Evolutionary conservation across 1,140 invertebrate genomes (phyloP).

Genomic region (Drosophila parvula): DNA sequence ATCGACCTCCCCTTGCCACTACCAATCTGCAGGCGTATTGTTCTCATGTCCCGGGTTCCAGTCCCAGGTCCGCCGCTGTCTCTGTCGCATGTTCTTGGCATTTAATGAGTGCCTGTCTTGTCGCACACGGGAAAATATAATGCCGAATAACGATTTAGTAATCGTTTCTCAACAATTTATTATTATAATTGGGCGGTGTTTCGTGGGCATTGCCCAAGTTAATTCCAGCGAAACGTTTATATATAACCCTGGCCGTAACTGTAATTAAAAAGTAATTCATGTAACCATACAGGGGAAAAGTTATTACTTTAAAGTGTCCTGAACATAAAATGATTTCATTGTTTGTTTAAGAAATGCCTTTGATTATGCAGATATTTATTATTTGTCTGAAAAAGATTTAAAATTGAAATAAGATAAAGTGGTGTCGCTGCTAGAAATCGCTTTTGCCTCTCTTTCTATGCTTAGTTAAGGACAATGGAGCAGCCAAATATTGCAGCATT

Average conservation of each 20-base stretch:
- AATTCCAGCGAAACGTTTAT: not conserved
- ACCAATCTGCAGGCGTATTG: constrained; percentile 44
- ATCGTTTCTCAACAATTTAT: constrained; percentile 7
- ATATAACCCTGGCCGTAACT: not conserved
- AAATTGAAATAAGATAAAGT: too few relatives aligned
- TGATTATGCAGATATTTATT: not conserved
- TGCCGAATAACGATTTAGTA: constrained; percentile 24
- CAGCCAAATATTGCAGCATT: not conserved
- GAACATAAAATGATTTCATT: not conserved
- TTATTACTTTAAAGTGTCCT: not conserved
- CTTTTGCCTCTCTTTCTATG: not conserved
- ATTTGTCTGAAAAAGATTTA: not conserved
- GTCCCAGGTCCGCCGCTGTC: constrained; percentile 23
- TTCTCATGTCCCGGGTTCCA: constrained; percentile 33
- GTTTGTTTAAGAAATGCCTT: not conserved
- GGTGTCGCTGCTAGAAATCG: not conserved
- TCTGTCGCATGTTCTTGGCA: constrained; percentile 68
- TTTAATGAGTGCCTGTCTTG: constrained; percentile 59
- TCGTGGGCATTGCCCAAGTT: not conserved
- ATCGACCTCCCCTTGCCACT: constrained; percentile 6
- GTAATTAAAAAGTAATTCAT: not conserved
- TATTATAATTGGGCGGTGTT: constrained; percentile 2
- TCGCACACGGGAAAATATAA: constrained; percentile 30
- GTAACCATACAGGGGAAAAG: not conserved
- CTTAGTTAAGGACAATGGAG: not conserved